Percentiles rank a stretch among this genome's conserved stretches.
phyloP scores from a whole-genome alignment of 2,797 vertebrate genomes.

The Champsocephalus esox region DNA sequence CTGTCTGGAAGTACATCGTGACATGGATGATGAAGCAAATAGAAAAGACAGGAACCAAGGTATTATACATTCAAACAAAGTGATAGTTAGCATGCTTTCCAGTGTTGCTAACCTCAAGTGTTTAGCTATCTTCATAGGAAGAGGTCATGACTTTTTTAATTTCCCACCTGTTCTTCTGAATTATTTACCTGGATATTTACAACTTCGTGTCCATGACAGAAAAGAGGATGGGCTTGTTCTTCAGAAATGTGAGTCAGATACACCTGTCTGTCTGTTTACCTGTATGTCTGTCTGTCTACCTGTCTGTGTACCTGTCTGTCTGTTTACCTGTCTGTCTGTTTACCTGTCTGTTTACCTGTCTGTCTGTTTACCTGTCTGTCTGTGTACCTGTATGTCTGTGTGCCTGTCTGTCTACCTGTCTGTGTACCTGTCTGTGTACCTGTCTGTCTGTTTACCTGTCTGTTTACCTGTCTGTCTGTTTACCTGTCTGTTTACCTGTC shows the following conservation, averaged over 20 bases:
- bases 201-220: not conserved
- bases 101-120: not conserved
- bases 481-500: not conserved
- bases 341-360: too few species aligned
- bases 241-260: conserved; percentile 6
- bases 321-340: too few species aligned
- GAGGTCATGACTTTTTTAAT: not conserved
- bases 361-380: too few species aligned
- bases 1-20: not conserved
- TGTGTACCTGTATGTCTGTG: too few species aligned
- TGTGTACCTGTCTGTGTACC: too few species aligned
- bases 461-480: not conserved
- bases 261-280: not conserved
- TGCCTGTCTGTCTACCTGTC: too few species aligned
- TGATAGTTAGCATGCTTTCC: not conserved
- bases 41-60: not conserved
- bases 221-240: not conserved
- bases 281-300: too few species aligned
- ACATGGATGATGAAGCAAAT: not conserved
- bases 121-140: not conserved
- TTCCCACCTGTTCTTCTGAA: not conserved
- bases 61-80: too few species aligned
- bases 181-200: not conserved
- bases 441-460: too few species aligned
- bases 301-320: too few species aligned